Conservation (phyloP, 53 echinoderm and acorn worm species). For the Echinarachnius parma region DNA sequence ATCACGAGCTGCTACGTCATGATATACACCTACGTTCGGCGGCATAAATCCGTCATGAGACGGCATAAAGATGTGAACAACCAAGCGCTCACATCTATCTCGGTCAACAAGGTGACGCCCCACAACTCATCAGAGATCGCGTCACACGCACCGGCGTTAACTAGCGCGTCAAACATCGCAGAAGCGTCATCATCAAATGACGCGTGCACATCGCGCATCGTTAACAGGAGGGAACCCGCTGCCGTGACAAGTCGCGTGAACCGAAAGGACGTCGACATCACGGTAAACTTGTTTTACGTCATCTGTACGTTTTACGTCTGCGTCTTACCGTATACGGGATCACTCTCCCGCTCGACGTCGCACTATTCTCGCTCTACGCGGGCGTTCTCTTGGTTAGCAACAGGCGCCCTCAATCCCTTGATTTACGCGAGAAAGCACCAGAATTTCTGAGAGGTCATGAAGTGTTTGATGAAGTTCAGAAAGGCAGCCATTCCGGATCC, state of each 20-base stretch:
- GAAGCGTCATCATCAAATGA: too few species aligned
- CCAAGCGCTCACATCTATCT: background rate
- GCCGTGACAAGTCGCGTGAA: too few species aligned
- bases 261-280: too few species aligned
- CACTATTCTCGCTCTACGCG: too few species aligned
- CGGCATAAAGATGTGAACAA: background rate
- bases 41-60: conserved; percentile 8
- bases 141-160: background rate
- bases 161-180: background rate
- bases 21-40: conserved; percentile 5
- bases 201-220: too few species aligned
- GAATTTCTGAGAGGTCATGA: conserved; percentile 3
- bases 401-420: conserved; percentile 29
- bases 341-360: background rate
- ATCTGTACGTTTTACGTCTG: conserved; percentile 23
- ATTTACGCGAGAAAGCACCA: conserved; percentile 40
- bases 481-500: conserved; percentile 24
- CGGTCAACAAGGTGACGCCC: conserved; percentile 2
- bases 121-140: too few species aligned
- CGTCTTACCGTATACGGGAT: conserved; percentile 32
- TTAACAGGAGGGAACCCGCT: too few species aligned
- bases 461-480: conserved; percentile 2
- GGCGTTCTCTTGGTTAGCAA: conserved; percentile 16
- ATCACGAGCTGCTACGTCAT: conserved; percentile 11
- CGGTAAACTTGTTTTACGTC: too few species aligned